These are phyloP conservation scores for Lerista edwardsae DNA, from an alignment of 2,797 vertebrate species.

Conservation along the genomic window DNA sequence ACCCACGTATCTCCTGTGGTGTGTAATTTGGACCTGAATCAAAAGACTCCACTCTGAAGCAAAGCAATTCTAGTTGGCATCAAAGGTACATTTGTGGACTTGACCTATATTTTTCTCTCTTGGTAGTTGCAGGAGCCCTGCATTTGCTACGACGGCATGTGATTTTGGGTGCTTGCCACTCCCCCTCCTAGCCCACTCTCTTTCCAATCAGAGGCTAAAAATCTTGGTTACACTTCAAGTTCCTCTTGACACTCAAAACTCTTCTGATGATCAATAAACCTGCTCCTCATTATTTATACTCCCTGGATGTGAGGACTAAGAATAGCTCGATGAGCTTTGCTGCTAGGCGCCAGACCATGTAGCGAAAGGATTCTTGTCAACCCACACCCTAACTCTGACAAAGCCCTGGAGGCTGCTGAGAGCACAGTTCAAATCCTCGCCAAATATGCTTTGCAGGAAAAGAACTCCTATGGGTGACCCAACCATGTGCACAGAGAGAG, in stretches of 20 bases:
- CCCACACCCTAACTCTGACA: not conserved
- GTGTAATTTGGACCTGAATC: not conserved
- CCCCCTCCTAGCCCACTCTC: not conserved
- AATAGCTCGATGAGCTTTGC: constrained; percentile 8
- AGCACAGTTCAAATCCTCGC: not conserved
- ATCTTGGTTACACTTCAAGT: constrained; percentile 17
- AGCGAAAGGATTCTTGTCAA: not conserved
- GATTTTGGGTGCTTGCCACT: not conserved
- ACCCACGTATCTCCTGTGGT: not conserved
- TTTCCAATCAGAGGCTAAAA: constrained; percentile 1
- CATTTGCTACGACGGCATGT: not conserved
- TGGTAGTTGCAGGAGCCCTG: not conserved
- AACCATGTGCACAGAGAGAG: not conserved
- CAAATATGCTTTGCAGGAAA: not conserved
- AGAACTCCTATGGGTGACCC: not conserved
- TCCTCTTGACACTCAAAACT: constrained; percentile 31
- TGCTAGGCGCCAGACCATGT: not conserved
- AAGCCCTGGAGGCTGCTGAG: not conserved
- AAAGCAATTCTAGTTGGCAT: not conserved
- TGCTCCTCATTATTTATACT: constrained; percentile 20
- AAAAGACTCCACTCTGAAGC: not conserved
- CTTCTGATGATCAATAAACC: constrained; percentile 27
- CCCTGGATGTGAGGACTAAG: constrained; percentile 28
- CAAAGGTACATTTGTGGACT: not conserved
- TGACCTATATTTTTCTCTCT: not conserved